Percentiles rank a stretch among this genome's conserved stretches.
Conservation (phyloP, 2,113 vertebrate species). For the Neodontobutis hainanensis region DNA sequence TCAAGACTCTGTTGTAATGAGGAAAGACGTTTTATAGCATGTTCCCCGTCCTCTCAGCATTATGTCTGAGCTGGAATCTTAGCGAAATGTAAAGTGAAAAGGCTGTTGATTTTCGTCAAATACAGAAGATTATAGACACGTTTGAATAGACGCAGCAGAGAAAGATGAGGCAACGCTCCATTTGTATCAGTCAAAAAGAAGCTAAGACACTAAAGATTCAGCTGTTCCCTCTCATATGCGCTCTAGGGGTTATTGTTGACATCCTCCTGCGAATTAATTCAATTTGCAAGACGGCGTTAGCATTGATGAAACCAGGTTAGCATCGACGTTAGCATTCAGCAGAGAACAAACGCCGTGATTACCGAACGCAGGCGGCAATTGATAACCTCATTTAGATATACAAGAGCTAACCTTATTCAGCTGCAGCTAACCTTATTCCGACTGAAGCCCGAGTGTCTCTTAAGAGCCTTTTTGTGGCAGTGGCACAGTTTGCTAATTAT, state of each 20-base stretch:
- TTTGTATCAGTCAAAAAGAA: slow-evolving; percentile 58
- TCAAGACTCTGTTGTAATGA: slow-evolving; percentile 42
- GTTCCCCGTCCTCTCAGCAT: slow-evolving; percentile 23
- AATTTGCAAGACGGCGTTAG: slow-evolving; percentile 65
- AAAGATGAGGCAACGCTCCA: slow-evolving; percentile 21
- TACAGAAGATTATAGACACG: slow-evolving; percentile 42
- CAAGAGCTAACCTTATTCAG: slow-evolving; percentile 62
- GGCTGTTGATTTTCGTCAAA: slow-evolving; percentile 50
- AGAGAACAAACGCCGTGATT: slow-evolving; percentile 76
- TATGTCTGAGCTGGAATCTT: slow-evolving; percentile 29
- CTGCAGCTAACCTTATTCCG: slow-evolving; percentile 58
- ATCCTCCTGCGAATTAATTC: slow-evolving; percentile 71
- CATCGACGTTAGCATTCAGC: slow-evolving; percentile 73
- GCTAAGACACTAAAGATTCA: slow-evolving; percentile 63
- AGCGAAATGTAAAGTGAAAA: slow-evolving; percentile 40
- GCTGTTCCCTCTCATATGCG: slow-evolving; percentile 65
- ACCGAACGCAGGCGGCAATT: slow-evolving; percentile 52
- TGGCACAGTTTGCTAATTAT: slow-evolving; percentile 46
- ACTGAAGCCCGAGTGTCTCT: slow-evolving; percentile 34
- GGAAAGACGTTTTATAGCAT: slow-evolving; percentile 42
- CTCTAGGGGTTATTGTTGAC: slow-evolving; percentile 69
- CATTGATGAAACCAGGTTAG: slow-evolving; percentile 71
- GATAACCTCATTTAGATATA: slow-evolving; percentile 59
- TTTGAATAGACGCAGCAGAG: slow-evolving; percentile 38
- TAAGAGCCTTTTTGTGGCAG: slow-evolving; percentile 34